These are phyloP conservation scores for Cephus cinctus DNA, from an alignment of 1,140 invertebrate species.

Conservation along the genomic window DNA sequence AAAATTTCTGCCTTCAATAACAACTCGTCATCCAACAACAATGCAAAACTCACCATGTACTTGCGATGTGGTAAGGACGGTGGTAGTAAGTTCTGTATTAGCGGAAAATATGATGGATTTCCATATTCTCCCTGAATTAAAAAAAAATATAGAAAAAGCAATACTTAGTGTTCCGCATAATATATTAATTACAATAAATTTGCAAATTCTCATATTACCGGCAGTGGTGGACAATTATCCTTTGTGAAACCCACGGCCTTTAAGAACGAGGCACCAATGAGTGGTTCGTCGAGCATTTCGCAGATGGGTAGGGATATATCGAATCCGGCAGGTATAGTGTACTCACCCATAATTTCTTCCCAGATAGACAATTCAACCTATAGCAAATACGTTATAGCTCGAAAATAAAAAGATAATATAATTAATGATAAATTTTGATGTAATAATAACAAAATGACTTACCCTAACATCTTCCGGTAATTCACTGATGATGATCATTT, in stretches of 20 bases:
- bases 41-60: not conserved
- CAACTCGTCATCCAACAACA: not conserved
- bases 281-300: constrained; percentile 12
- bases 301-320: constrained; percentile 8
- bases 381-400: too few species aligned
- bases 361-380: too few species aligned
- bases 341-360: constrained; percentile 12
- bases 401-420: too few species aligned
- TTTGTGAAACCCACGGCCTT: not conserved
- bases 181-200: too few species aligned
- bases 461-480: constrained; percentile 8
- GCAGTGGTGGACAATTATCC: constrained; percentile 1
- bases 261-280: constrained; percentile 9
- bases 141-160: too few species aligned
- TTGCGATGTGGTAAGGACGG: not conserved
- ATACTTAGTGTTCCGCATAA: too few species aligned
- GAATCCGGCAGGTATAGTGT: constrained; percentile 11
- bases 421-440: too few species aligned
- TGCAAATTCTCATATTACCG: constrained; percentile 3
- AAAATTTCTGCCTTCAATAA: not conserved
- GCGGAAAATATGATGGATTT: too few species aligned
- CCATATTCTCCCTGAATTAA: too few species aligned
- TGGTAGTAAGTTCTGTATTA: not conserved
- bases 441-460: too few species aligned
- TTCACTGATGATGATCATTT: constrained; percentile 3